Percentiles rank a stretch among this genome's conserved stretches.
Conservation (phyloP, 1,140 invertebrate species). For the Aphaenogaster floridana region DNA sequence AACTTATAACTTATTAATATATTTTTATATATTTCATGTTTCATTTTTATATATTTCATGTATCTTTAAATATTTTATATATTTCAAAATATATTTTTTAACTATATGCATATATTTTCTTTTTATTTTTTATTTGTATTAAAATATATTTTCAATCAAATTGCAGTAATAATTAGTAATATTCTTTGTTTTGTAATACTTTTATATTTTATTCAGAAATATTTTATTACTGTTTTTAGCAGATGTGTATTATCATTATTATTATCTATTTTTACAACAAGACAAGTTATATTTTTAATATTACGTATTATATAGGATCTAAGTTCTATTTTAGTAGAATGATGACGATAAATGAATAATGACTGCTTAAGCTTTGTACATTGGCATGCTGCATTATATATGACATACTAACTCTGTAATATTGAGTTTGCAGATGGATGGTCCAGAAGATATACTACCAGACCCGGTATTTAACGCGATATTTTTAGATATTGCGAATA, state of each 20-base stretch:
- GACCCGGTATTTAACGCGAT: conserved; percentile 59
- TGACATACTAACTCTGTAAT: conserved; percentile 77
- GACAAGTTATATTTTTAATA: neutral
- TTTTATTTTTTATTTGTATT: conserved; percentile 39
- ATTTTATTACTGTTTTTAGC: conserved; percentile 23
- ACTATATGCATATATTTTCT: neutral
- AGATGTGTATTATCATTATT: neutral
- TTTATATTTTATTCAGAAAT: conserved; percentile 10
- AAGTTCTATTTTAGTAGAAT: neutral
- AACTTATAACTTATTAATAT: neutral
- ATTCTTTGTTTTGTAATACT: neutral
- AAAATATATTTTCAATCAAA: conserved; percentile 15
- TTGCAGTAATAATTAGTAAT: conserved; percentile 13
- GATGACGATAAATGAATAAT: conserved; percentile 10
- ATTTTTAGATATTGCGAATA: conserved; percentile 56
- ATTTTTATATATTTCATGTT: neutral
- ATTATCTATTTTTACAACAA: neutral
- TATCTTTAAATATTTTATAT: neutral
- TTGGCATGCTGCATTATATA: conserved; percentile 37
- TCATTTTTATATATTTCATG: neutral
- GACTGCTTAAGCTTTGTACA: conserved; percentile 65
- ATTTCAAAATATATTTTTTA: conserved; percentile 18
- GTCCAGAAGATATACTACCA: conserved; percentile 69
- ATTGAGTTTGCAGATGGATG: conserved; percentile 84
- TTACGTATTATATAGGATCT: neutral